These are phyloP conservation scores for Leptodactylus fuscus DNA, from an alignment of 2,113 vertebrate species.

Conservation along the genomic window DNA sequence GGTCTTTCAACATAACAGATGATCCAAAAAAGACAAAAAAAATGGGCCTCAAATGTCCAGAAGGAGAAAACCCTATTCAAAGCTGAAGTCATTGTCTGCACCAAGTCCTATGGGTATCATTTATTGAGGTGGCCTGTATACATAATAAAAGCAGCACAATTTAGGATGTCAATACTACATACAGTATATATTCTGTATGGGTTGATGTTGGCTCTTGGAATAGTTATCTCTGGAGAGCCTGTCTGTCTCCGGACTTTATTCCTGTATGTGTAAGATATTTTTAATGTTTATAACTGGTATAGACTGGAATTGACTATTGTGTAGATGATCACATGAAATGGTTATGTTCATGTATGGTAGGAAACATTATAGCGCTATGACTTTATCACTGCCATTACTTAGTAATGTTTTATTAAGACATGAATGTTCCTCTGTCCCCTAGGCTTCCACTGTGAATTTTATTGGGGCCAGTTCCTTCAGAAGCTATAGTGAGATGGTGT, in stretches of 20 bases:
- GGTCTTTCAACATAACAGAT: too few species aligned
- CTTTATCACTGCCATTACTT: too few species aligned
- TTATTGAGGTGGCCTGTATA: too few species aligned
- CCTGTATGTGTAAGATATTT: neutral
- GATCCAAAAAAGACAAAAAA: too few species aligned
- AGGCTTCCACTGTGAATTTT: conserved; percentile 75
- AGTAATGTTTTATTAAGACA: neutral
- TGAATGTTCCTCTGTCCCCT: conserved; percentile 33
- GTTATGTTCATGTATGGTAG: neutral
- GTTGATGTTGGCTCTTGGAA: too few species aligned
- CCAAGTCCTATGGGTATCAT: too few species aligned
- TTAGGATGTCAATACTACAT: too few species aligned
- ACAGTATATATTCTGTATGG: too few species aligned
- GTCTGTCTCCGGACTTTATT: too few species aligned
- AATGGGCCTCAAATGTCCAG: neutral
- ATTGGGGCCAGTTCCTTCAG: conserved; percentile 73
- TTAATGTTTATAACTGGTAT: neutral
- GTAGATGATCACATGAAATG: neutral
- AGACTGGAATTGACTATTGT: neutral
- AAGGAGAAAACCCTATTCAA: neutral
- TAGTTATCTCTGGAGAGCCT: too few species aligned
- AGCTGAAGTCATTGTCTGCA: too few species aligned
- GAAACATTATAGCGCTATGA: neutral
- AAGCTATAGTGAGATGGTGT: conserved; percentile 75
- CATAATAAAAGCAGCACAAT: too few species aligned